These are phyloP conservation scores for Cinclus cinclus DNA, from an alignment of 2,113 vertebrate species.

Conservation along the genomic window DNA sequence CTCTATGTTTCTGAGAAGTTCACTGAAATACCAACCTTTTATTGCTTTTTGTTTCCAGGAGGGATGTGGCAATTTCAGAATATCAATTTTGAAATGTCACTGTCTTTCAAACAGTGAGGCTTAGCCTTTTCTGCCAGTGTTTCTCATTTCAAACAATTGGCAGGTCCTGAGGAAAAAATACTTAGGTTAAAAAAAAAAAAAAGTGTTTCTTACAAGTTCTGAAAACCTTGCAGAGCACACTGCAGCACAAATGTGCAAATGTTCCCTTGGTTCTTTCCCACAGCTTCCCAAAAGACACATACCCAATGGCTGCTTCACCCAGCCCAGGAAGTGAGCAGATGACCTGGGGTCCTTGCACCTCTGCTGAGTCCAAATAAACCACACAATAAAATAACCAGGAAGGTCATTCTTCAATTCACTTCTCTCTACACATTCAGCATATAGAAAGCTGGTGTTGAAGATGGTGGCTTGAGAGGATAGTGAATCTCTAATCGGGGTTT, in stretches of 20 bases:
- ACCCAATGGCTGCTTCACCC: neutral
- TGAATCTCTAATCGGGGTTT: neutral
- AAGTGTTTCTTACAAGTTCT: neutral
- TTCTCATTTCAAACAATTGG: neutral
- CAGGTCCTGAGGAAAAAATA: neutral
- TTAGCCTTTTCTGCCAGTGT: neutral
- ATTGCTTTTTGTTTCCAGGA: slow-evolving; percentile 16
- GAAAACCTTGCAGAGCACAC: neutral
- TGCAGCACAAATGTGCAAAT: neutral
- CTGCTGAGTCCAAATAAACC: neutral
- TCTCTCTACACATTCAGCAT: neutral
- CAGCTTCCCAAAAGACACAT: neutral
- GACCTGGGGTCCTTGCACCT: neutral
- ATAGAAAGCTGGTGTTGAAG: neutral
- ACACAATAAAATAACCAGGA: neutral
- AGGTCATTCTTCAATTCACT: neutral
- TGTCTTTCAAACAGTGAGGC: slow-evolving; percentile 26
- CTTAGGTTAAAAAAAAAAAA: neutral
- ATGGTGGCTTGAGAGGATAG: neutral
- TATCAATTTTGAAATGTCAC: slow-evolving; percentile 38
- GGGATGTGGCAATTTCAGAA: slow-evolving; percentile 14
- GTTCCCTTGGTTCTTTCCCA: neutral
- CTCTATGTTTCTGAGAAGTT: neutral
- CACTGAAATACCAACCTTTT: neutral
- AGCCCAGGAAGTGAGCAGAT: accelerated